Evolutionary conservation across 2,113 vertebrate species (phyloP).

Genomic region (Zootoca vivipara): DNA sequence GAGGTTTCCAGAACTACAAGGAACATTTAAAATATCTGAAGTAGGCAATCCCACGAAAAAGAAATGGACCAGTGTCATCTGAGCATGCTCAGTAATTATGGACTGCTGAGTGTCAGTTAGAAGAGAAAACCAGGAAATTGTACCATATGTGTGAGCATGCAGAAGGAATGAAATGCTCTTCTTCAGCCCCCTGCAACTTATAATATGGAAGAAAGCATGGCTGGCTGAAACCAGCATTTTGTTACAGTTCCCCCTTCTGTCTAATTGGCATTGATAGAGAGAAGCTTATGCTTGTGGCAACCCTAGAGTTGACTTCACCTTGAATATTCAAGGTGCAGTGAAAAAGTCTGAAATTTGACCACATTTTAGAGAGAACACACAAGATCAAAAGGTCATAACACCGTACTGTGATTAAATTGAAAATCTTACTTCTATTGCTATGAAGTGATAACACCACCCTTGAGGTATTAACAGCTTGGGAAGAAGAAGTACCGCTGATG

Average conservation of each 20-base stretch:
- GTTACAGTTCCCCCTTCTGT: not conserved
- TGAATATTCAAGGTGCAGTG: slow-evolving; percentile 59
- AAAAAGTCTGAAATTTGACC: slow-evolving; percentile 66
- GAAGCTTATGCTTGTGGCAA: not conserved
- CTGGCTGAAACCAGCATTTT: not conserved
- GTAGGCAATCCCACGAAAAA: not conserved
- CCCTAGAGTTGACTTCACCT: slow-evolving; percentile 56
- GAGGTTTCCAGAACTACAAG: not conserved
- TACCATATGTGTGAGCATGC: not conserved
- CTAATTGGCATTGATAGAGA: slow-evolving; percentile 24
- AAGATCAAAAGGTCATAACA: slow-evolving; percentile 68
- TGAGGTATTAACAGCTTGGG: slow-evolving; percentile 63
- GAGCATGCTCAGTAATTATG: not conserved
- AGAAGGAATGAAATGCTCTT: not conserved
- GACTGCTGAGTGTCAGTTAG: not conserved
- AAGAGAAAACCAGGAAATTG: not conserved
- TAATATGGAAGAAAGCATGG: not conserved
- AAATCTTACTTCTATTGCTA: slow-evolving; percentile 68
- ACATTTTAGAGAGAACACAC: slow-evolving; percentile 63
- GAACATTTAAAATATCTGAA: not conserved
- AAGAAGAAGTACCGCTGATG: slow-evolving; percentile 58
- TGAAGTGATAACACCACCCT: slow-evolving; percentile 52
- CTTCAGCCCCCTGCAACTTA: not conserved
- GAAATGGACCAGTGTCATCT: not conserved
- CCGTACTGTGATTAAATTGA: slow-evolving; percentile 68